These are phyloP conservation scores for Pardosa pseudoannulata DNA, from an alignment of 2,888 invertebrate genomes.

Conservation along the genomic window DNA sequence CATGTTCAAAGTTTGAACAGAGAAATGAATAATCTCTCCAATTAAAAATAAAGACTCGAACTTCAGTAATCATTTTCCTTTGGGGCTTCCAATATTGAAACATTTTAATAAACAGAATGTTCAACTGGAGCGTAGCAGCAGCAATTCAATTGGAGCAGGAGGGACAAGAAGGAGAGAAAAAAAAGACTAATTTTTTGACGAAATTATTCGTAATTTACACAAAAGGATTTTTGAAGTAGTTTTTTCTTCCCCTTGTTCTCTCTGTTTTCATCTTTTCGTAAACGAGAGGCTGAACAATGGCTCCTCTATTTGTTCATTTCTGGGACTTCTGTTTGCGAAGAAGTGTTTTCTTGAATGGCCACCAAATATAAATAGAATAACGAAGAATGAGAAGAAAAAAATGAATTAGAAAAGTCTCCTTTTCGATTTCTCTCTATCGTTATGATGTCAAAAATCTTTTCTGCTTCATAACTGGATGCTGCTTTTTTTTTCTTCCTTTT, in stretches of 20 bases:
- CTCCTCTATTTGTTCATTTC: slow-evolving; percentile 11
- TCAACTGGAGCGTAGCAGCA: neutral
- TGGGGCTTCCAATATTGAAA: neutral
- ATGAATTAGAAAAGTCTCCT: neutral
- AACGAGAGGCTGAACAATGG: slow-evolving; percentile 1
- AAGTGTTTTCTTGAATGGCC: neutral
- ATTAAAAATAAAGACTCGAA: neutral
- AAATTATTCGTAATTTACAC: slow-evolving; percentile 60
- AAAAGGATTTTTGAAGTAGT: slow-evolving; percentile 30
- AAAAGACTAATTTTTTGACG: slow-evolving; percentile 21
- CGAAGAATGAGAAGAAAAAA: neutral
- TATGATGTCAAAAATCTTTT: slow-evolving; percentile 17
- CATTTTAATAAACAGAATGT: slow-evolving; percentile 3
- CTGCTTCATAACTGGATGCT: neutral
- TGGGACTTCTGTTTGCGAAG: neutral
- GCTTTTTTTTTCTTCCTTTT: neutral
- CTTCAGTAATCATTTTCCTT: neutral
- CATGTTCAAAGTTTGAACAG: neutral
- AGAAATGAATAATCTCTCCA: neutral
- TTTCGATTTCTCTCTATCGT: neutral
- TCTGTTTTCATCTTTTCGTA: slow-evolving; percentile 4
- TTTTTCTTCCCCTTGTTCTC: neutral
- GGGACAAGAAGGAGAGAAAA: neutral
- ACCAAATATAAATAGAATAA: slow-evolving; percentile 6
- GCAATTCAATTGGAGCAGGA: slow-evolving; percentile 12